Conservation (phyloP, 1,140 invertebrate species). For the Dinothrombium tinctorium region DNA sequence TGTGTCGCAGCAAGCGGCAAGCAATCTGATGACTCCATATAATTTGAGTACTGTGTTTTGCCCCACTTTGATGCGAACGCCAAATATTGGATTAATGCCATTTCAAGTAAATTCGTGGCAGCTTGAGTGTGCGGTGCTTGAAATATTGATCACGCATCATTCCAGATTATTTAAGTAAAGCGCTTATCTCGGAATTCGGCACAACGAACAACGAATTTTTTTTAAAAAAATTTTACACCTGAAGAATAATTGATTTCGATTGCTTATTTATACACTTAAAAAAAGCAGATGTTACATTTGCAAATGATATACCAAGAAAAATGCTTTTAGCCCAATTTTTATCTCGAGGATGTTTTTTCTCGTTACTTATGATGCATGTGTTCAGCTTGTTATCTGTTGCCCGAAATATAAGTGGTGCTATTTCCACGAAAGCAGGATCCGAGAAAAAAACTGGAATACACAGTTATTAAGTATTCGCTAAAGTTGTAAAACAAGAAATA, state of each 20-base stretch:
- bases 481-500: too few species aligned
- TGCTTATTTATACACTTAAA: too few species aligned
- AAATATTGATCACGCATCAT: conserved; percentile 19
- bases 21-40: conserved; percentile 71
- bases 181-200: too few species aligned
- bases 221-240: not conserved
- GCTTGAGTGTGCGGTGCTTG: conserved; percentile 19
- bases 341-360: too few species aligned
- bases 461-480: too few species aligned
- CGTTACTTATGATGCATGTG: too few species aligned
- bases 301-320: not conserved
- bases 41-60: conserved; percentile 74
- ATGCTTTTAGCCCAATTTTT: not conserved
- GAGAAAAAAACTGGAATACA: too few species aligned
- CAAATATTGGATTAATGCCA: conserved; percentile 21
- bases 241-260: too few species aligned
- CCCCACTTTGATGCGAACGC: conserved; percentile 60
- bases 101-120: conserved; percentile 16
- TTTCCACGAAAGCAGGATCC: too few species aligned
- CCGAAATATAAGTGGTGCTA: too few species aligned
- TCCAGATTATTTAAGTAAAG: conserved; percentile 8
- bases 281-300: not conserved
- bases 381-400: too few species aligned
- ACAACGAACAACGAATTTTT: not conserved
- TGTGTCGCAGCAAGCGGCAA: conserved; percentile 36